A percentile compares a stretch with the other conserved stretches of the same genome.
These are phyloP conservation scores for Bimastos eiseni DNA, from an alignment of 2,888 invertebrate genomes.

Conservation along the genomic window DNA sequence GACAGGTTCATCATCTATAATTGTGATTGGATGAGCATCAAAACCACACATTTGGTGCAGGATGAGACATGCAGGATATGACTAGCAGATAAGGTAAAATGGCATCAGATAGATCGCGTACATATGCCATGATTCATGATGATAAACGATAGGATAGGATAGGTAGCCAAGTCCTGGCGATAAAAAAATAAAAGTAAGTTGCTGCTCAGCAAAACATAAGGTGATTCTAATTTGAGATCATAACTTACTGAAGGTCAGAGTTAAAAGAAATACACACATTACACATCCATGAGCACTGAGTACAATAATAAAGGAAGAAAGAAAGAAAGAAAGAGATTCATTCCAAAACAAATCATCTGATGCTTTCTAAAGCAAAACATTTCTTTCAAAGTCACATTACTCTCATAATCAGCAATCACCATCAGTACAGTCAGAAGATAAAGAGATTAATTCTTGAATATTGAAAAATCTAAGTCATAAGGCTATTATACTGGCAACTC, in stretches of 20 bases:
- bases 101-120: neutral
- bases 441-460: neutral
- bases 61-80: neutral
- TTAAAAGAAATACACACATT: neutral
- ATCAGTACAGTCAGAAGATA: neutral
- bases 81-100: neutral
- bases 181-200: neutral
- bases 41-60: too few species aligned
- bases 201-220: neutral
- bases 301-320: neutral
- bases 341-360: neutral
- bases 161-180: neutral
- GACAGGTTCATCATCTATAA: neutral
- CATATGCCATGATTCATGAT: neutral
- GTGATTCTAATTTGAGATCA: neutral
- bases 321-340: neutral
- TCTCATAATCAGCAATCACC: neutral
- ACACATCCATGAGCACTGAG: neutral
- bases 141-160: neutral
- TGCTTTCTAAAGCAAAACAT: neutral
- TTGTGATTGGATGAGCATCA: neutral
- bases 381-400: neutral
- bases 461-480: neutral
- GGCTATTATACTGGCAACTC: neutral
- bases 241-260: neutral